phyloP scores from a whole-genome alignment of 2,113 vertebrate species.

The Ciconia maguari region DNA sequence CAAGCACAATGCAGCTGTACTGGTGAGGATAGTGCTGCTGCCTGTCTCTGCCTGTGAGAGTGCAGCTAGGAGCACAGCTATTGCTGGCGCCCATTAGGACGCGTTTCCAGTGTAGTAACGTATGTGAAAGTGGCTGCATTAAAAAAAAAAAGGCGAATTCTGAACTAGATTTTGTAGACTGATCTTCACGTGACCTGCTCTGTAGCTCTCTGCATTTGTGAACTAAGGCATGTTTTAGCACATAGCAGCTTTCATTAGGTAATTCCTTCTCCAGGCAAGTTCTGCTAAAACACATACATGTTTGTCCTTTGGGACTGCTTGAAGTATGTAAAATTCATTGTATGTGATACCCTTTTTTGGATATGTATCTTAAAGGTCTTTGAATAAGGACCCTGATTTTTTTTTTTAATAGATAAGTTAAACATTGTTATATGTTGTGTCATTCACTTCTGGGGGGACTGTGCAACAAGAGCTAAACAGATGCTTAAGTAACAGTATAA shows the following conservation, averaged over 20 bases:
- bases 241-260: not conserved
- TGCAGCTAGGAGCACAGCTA: not conserved
- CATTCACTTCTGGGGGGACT: not conserved
- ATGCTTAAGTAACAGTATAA: not conserved
- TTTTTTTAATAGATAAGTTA: not conserved
- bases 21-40: not conserved
- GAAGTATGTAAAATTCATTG: not conserved
- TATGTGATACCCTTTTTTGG: not conserved
- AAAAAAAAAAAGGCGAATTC: not conserved
- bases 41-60: not conserved
- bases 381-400: not conserved
- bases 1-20: not conserved
- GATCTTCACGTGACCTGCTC: not conserved
- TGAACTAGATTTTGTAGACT: not conserved
- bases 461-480: not conserved
- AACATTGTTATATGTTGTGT: not conserved
- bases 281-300: not conserved
- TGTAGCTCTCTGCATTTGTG: not conserved
- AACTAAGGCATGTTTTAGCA: slow-evolving; percentile 14
- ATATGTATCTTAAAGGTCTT: not conserved
- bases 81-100: not conserved
- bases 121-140: not conserved
- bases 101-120: fast-evolving
- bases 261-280: not conserved
- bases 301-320: not conserved